phyloP scores from a whole-genome alignment of 1,140 invertebrate genomes.

The Drosophila cardini region DNA sequence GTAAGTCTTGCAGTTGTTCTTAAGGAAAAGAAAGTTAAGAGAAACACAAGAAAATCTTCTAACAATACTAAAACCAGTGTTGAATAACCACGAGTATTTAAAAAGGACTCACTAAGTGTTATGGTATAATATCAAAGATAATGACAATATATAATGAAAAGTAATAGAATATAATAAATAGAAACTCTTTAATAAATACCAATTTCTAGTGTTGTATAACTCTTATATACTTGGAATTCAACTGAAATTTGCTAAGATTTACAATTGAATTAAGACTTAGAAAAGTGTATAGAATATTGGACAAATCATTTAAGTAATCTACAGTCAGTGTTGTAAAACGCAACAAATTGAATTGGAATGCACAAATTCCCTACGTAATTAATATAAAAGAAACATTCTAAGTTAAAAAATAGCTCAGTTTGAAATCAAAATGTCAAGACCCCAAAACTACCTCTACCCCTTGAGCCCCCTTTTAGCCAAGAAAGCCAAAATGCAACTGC shows the following conservation, averaged over 20 bases:
- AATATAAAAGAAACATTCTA: constrained; percentile 13
- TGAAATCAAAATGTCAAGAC: constrained; percentile 5
- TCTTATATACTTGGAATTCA: too few relatives aligned
- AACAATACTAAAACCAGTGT: too few relatives aligned
- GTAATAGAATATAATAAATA: too few relatives aligned
- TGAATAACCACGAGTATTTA: too few relatives aligned
- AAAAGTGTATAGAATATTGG: too few relatives aligned
- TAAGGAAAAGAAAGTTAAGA: too few relatives aligned
- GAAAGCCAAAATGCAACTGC: constrained; percentile 28
- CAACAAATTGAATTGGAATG: not conserved
- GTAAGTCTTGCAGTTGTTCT: too few relatives aligned
- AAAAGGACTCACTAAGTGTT: too few relatives aligned
- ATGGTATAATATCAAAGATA: too few relatives aligned
- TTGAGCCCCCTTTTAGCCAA: not conserved
- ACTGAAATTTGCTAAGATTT: not conserved
- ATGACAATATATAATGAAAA: too few relatives aligned
- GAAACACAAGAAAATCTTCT: too few relatives aligned
- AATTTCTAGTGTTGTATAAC: not conserved
- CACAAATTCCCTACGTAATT: constrained; percentile 9
- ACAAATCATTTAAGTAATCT: not conserved
- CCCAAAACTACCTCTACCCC: not conserved
- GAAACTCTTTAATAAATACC: not conserved
- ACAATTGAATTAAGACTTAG: not conserved
- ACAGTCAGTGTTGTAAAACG: not conserved
- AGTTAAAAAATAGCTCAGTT: constrained; percentile 6